Percentiles rank a stretch among this genome's conserved stretches.
These are phyloP conservation scores for Moxostoma hubbsi DNA, from an alignment of 2,797 vertebrate species.

Conservation along the genomic window DNA sequence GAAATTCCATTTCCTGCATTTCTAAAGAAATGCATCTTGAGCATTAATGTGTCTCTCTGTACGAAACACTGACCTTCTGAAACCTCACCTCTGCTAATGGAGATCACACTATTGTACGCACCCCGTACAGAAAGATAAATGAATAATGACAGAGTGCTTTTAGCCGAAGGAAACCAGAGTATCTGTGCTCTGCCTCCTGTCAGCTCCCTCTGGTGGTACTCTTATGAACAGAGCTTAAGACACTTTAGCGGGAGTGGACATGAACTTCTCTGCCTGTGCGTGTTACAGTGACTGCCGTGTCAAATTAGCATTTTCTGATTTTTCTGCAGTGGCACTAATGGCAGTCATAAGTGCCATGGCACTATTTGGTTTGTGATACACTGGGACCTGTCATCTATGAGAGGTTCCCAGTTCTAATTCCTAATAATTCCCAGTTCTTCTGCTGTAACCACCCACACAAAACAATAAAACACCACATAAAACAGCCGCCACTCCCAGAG, in stretches of 20 bases:
- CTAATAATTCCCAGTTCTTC: constrained; percentile 25
- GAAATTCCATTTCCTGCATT: constrained; percentile 43
- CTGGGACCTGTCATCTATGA: constrained; percentile 23
- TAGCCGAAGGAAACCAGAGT: constrained; percentile 10
- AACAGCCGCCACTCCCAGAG: constrained; percentile 21
- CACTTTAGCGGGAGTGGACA: neutral
- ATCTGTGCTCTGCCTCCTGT: constrained; percentile 10
- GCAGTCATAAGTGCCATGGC: constrained; percentile 27
- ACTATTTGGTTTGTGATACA: neutral
- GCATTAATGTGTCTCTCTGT: constrained; percentile 6
- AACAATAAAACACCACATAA: constrained; percentile 42
- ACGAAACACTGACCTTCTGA: constrained; percentile 15
- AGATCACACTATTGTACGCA: constrained; percentile 37
- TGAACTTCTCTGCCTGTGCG: constrained; percentile 3
- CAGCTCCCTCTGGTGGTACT: constrained; percentile 60
- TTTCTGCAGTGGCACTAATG: constrained; percentile 18
- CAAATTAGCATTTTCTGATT: constrained; percentile 31
- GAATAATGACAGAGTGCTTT: constrained; percentile 43
- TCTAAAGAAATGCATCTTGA: constrained; percentile 1
- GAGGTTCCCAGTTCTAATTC: no score
- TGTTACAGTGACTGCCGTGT: constrained; percentile 13
- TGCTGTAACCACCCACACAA: constrained; percentile 5
- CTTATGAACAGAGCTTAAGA: neutral
- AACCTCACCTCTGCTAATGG: constrained; percentile 52
- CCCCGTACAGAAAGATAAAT: constrained; percentile 41